Evolutionary conservation across 2,797 vertebrate genomes (phyloP), one percentile per base, ranked within the genome.

Genomic region (Chromobotia macracanthus): DNA sequence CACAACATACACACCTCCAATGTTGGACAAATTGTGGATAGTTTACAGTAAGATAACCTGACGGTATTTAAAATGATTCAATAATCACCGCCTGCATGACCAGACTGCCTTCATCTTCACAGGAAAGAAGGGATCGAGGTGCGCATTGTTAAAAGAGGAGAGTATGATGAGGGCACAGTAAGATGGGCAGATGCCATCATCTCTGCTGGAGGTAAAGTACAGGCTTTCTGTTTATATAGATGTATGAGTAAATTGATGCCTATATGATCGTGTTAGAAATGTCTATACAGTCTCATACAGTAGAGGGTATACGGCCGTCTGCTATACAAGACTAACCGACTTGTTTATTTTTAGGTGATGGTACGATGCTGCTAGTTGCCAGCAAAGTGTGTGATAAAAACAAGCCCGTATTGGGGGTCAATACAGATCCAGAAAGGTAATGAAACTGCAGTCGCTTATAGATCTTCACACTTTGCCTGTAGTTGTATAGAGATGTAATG

Each of bases 391-490:
- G 96, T 23, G 96, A 96, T 89, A 95, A 95, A 86, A 93, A 94
- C 89, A 99, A 98, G 86, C 97, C 97, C 53, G 96, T 99, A 69
- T 94, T 99, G 28, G 98, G 97, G 38, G 95, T 99, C 55, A 99
- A 99, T 88, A 99, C 98, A 3, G 98, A 99, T 87, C 98, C 98
- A 48, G 97, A 99, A 87, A 95, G 97, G 97, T 99, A 94, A 94
- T 86, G 58, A 50, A 67, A 23, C 19, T n/a, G 41, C 31, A 31
- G 31, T 31, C 31, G 3, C 8, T 13, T 23, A 50, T 16, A 25
- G 25, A 67, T 51, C 28, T 18, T 2, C 25, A 5, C 5, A 10
- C 1, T 28, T 46, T 3, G 1, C 11, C 48, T 69, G 68, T 31
- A 3, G 60, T 53, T 66, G 31, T 13, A 35, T 15, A 9, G 72